Base-by-base conservation (phyloP, 2,888 invertebrate genomes). In the Melieria crassipennis region DNA sequence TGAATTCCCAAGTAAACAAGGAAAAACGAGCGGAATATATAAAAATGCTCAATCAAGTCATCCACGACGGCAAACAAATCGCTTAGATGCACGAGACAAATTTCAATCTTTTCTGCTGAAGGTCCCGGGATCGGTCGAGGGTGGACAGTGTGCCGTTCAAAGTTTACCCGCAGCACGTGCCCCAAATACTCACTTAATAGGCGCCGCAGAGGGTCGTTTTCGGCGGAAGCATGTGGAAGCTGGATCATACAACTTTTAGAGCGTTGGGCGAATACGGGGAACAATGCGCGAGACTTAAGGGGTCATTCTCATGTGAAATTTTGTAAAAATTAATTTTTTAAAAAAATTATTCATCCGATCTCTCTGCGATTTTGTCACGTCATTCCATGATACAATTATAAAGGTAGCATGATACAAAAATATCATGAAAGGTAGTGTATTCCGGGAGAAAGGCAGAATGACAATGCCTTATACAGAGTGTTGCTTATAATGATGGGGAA, bases 11-110 rank as follows among this genome's bases (percentile, higher is more conserved):
- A 43, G 16, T 13, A 43, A 71, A 71, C 48, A 62, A 71, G 57
- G 10, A 4, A 4, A 57, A 57, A 16, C n/a, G 16, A 57, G 16
- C 57, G 13, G 7, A 58, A 42, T 65, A 71, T 50, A 68, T 73
- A 6, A 13, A 16, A 11, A 16, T 16, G 13, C 50, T 73, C 4
- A 71, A 69, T 43, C 16, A 64, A 7, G 66, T n/a, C 13, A 48
- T 65, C 5, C 46, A 50, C 13, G 42, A 52, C 10, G 71, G 73
- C 1, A 69, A 64, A 45, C 67, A 73, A 52, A 64, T 73, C 3
- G 67, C 42, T 7, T 73, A 67, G 71, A 68, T 71, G 7, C 67
- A 61, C 16, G 71, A 71, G 11, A 65, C 42, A 4, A 71, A 71
- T 66, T 72, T 72, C 43, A 69, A 69, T 48, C 61, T 70, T 42